These are phyloP conservation scores for Dendrolimus houi DNA, from an alignment of 2,888 invertebrate species.

Conservation along the genomic window DNA sequence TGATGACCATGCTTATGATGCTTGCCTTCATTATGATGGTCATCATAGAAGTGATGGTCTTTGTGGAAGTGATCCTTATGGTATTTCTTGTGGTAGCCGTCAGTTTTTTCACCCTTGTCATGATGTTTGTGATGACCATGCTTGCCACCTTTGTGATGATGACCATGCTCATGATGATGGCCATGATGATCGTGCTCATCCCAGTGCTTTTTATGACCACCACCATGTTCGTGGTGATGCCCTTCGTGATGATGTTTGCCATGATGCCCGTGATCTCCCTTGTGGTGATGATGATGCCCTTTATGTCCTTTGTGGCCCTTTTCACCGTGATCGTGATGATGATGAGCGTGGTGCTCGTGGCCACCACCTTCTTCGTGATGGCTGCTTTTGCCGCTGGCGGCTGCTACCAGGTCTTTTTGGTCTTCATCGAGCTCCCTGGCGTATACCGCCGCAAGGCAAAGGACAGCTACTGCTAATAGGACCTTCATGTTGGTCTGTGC, in stretches of 20 bases:
- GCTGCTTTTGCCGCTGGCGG: slow-evolving; percentile 49
- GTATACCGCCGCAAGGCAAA: slow-evolving; percentile 58
- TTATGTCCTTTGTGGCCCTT: slow-evolving; percentile 66
- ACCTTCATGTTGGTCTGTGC: slow-evolving; percentile 60
- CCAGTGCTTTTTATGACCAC: slow-evolving; percentile 61
- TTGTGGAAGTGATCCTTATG: slow-evolving; percentile 68
- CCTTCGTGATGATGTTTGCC: slow-evolving; percentile 61
- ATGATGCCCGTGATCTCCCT: slow-evolving; percentile 60
- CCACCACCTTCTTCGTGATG: slow-evolving; percentile 63
- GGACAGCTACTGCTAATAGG: slow-evolving; percentile 46
- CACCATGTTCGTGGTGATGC: slow-evolving; percentile 62
- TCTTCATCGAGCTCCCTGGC: slow-evolving; percentile 53
- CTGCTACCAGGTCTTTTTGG: slow-evolving; percentile 57
- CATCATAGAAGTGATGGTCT: slow-evolving; percentile 70
- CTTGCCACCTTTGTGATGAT: slow-evolving; percentile 64
- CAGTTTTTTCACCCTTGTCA: slow-evolving; percentile 61
- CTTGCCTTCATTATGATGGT: slow-evolving; percentile 63
- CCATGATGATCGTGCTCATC: slow-evolving; percentile 63
- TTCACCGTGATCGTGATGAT: slow-evolving; percentile 60
- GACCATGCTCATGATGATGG: slow-evolving; percentile 61
- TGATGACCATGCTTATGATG: slow-evolving; percentile 67
- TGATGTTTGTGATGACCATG: slow-evolving; percentile 65
- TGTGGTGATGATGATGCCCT: slow-evolving; percentile 66
- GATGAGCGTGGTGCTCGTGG: slow-evolving; percentile 58
- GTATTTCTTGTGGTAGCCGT: slow-evolving; percentile 67